Conservation (phyloP, 2,797 vertebrate genomes). For the Leptodactylus fallax region DNA sequence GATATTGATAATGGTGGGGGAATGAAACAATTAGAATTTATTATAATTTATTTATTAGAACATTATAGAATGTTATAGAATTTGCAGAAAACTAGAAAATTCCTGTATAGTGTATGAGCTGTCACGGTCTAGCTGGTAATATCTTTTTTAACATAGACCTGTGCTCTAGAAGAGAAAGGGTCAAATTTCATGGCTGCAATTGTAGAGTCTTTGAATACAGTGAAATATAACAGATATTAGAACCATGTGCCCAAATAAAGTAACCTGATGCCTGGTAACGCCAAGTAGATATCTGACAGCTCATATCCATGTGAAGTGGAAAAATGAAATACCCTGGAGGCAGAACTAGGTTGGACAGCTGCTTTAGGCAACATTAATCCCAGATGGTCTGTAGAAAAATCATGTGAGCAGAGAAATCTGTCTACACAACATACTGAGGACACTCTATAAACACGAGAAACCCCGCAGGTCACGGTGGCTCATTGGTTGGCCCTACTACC, state of each 20-base stretch:
- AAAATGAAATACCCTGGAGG: conserved; percentile 28
- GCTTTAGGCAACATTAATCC: conserved; percentile 24
- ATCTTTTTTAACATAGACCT: neutral
- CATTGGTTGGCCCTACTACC: neutral
- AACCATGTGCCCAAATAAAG: conserved; percentile 41
- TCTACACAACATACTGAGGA: neutral
- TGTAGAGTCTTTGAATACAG: neutral
- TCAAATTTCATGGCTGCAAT: neutral
- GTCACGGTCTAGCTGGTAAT: neutral
- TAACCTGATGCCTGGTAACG: conserved; percentile 28
- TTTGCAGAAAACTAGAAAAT: neutral
- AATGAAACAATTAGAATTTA: no score
- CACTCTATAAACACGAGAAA: neutral
- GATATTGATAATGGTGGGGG: neutral
- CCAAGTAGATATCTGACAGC: conserved; percentile 21
- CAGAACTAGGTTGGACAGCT: conserved; percentile 8
- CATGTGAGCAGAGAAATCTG: neutral
- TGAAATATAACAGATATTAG: conserved; percentile 37
- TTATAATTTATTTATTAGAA: no score
- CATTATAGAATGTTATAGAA: neutral
- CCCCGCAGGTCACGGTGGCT: neutral
- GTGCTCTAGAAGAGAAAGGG: neutral
- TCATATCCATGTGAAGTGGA: conserved; percentile 14
- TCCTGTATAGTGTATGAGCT: neutral
- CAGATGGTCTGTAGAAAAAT: conserved; percentile 13